Percentiles rank a stretch among this genome's conserved stretches.
phyloP scores from a whole-genome alignment of 2,113 vertebrate genomes.

The Glaucomys volans region DNA sequence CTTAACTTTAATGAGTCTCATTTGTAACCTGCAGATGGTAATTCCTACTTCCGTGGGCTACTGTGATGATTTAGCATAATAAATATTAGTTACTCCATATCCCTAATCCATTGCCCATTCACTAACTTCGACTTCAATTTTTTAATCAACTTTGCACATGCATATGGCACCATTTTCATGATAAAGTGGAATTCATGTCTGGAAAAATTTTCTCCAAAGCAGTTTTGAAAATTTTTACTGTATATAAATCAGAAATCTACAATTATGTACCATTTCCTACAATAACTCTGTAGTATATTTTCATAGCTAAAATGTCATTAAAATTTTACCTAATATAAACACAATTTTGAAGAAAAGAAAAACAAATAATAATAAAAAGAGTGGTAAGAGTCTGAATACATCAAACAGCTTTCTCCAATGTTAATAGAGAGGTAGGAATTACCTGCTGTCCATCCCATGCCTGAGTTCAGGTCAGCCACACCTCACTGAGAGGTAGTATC shows the following conservation, averaged over 20 bases:
- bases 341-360: not conserved
- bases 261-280: not conserved
- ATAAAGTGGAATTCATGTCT: not conserved
- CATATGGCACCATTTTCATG: not conserved
- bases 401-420: not conserved
- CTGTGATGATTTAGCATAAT: not conserved
- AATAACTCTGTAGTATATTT: not conserved
- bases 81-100: not conserved
- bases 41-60: slow-evolving; percentile 19
- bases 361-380: not conserved
- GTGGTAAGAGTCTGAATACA: not conserved
- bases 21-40: not conserved
- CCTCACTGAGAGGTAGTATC: not conserved
- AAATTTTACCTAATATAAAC: not conserved
- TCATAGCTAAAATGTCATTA: not conserved
- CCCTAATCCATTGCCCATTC: not conserved
- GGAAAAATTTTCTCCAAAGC: not conserved
- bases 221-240: not conserved
- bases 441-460: not conserved
- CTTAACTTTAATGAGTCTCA: slow-evolving; percentile 36
- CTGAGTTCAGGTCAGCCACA: not conserved
- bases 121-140: not conserved
- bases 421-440: not conserved
- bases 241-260: not conserved
- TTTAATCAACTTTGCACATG: not conserved